These are phyloP conservation scores for Tinea semifulvella DNA, from an alignment of 2,888 invertebrate genomes.

Conservation along the genomic window DNA sequence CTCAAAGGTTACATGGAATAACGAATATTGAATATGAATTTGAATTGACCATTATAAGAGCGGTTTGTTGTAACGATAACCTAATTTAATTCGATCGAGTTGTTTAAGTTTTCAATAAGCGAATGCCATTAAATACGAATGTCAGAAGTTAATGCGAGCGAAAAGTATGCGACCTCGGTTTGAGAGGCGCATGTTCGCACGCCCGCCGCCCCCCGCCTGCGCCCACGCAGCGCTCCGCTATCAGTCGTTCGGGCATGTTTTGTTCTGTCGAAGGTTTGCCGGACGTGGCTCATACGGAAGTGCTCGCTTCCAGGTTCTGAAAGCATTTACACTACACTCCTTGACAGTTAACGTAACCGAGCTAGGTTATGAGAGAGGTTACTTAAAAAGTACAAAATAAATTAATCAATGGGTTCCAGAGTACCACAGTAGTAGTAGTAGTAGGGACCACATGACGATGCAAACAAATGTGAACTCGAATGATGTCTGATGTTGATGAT, in stretches of 20 bases:
- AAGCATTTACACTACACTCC: no score
- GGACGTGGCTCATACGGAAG: constrained; percentile 61
- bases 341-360: no score
- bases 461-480: no score
- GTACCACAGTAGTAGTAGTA: no score
- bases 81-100: constrained; percentile 59
- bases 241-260: constrained; percentile 45
- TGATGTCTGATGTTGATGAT: no score
- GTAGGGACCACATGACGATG: no score
- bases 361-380: no score
- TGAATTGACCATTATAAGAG: constrained; percentile 60
- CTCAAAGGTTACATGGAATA: constrained; percentile 26
- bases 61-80: constrained; percentile 62
- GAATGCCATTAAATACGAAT: constrained; percentile 59
- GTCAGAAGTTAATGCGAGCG: constrained; percentile 56
- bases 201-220: constrained; percentile 22
- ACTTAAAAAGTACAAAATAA: no score
- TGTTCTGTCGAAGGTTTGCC: constrained; percentile 62
- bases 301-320: constrained; percentile 57
- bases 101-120: constrained; percentile 58
- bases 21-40: constrained; percentile 42
- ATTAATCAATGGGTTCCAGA: no score
- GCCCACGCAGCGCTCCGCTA: constrained; percentile 4
- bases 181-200: constrained; percentile 43
- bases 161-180: constrained; percentile 55